phyloP scores from a whole-genome alignment of 1,140 invertebrate species.

The Drosophila malerkotliana region DNA sequence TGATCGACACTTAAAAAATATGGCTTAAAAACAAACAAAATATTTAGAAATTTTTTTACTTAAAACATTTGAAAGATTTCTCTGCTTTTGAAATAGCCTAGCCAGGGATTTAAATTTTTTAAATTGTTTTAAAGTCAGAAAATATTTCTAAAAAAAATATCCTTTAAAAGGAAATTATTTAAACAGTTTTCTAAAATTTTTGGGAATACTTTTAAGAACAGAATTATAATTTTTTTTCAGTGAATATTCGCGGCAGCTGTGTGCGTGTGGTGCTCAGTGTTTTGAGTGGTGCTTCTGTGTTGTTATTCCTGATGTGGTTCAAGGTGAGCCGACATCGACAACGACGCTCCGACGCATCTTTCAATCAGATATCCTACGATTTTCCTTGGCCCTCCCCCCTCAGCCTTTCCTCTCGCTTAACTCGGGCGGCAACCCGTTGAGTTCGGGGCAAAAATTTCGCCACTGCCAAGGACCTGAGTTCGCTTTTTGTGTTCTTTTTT shows the following conservation, averaged over 20 bases:
- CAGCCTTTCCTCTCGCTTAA: neutral
- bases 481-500: constrained; percentile 4
- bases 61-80: too few species aligned
- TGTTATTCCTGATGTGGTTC: constrained; percentile 62
- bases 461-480: constrained; percentile 72
- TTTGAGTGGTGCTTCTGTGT: constrained; percentile 22
- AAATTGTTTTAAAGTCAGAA: too few species aligned
- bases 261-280: constrained; percentile 16
- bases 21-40: neutral
- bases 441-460: constrained; percentile 40
- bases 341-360: constrained; percentile 67
- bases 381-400: neutral
- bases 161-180: too few species aligned
- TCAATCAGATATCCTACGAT: constrained; percentile 63
- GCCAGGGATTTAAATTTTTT: too few species aligned
- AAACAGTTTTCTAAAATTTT: too few species aligned
- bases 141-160: too few species aligned
- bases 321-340: constrained; percentile 63
- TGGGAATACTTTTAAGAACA: neutral
- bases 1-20: constrained; percentile 28
- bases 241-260: constrained; percentile 3
- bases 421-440: constrained; percentile 52
- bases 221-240: constrained; percentile 3
- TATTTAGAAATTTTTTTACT: too few species aligned
- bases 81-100: too few species aligned